Evolutionary conservation across 1,140 invertebrate genomes (phyloP).

Genomic region (Leptinotarsa defecta): DNA sequence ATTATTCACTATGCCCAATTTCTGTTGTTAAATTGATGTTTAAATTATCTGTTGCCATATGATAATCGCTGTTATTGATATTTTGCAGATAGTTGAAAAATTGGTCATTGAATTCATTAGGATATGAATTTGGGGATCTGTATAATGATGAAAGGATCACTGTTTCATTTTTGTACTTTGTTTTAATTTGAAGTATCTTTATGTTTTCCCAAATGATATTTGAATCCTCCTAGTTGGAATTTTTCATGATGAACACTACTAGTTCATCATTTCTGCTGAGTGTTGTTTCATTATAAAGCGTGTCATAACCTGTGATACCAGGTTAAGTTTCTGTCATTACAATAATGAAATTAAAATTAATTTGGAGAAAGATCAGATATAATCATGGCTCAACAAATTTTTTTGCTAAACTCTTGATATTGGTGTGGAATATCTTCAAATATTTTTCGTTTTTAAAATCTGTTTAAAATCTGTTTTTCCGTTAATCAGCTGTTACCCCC

Average conservation of each 20-base stretch:
- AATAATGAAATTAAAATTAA: not conserved
- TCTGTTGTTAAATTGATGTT: not conserved
- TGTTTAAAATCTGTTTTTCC: no score
- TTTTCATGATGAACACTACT: slow-evolving; percentile 9
- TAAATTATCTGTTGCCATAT: not conserved
- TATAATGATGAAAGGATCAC: not conserved
- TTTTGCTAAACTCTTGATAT: not conserved
- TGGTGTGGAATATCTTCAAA: not conserved
- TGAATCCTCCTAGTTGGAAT: not conserved
- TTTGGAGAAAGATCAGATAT: not conserved
- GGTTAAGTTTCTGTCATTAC: not conserved
- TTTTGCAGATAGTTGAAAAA: slow-evolving; percentile 12
- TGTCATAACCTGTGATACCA: not conserved
- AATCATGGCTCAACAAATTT: not conserved
- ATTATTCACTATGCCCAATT: not conserved
- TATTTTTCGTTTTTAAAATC: not conserved
- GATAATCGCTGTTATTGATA: not conserved
- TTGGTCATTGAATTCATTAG: not conserved
- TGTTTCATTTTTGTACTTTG: not conserved
- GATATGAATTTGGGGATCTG: slow-evolving; percentile 2
- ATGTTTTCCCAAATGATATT: slow-evolving; percentile 3
- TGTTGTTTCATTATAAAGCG: slow-evolving; percentile 15
- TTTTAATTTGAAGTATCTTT: not conserved
- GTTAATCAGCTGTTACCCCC: no score
- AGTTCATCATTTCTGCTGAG: slow-evolving; percentile 16